Percentiles rank a stretch among this genome's conserved stretches.
phyloP scores from a whole-genome alignment of 2,888 invertebrate genomes.

The Agrochola lychnidis region DNA sequence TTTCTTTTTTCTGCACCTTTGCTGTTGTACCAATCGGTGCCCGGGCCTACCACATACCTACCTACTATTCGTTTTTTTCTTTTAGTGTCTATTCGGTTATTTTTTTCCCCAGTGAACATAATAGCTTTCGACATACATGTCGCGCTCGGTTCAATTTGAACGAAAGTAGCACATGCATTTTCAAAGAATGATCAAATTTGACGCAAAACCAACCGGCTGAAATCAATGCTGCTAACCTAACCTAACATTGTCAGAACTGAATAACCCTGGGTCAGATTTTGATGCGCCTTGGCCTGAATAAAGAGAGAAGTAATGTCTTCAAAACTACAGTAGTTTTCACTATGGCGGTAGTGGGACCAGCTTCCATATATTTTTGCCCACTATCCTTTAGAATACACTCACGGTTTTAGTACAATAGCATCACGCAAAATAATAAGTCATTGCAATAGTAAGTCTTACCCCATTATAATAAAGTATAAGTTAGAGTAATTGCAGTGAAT shows the following conservation, averaged over 20 bases:
- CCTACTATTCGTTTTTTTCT: background rate
- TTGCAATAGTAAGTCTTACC: background rate
- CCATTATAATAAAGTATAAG: background rate
- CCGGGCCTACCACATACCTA: background rate
- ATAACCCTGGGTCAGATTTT: too few relatives aligned
- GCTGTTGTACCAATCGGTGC: background rate
- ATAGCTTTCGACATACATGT: background rate
- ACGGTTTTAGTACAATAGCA: background rate
- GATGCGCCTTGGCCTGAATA: too few relatives aligned
- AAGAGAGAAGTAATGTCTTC: too few relatives aligned
- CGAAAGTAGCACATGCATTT: background rate
- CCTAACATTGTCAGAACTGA: too few relatives aligned
- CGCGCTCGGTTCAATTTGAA: conserved; percentile 8
- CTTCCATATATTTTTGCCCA: too few relatives aligned
- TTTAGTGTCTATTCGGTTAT: conserved; percentile 4
- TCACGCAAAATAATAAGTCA: background rate
- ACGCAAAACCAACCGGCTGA: background rate
- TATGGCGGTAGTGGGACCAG: too few relatives aligned
- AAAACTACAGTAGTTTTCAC: too few relatives aligned
- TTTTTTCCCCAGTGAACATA: conserved; percentile 9
- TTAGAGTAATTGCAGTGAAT: background rate
- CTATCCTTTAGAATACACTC: too few relatives aligned
- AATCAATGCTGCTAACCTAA: background rate
- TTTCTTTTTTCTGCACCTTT: background rate
- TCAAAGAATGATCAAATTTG: background rate